phyloP scores from a whole-genome alignment of 2,888 invertebrate species.

The Andrena praecox region DNA sequence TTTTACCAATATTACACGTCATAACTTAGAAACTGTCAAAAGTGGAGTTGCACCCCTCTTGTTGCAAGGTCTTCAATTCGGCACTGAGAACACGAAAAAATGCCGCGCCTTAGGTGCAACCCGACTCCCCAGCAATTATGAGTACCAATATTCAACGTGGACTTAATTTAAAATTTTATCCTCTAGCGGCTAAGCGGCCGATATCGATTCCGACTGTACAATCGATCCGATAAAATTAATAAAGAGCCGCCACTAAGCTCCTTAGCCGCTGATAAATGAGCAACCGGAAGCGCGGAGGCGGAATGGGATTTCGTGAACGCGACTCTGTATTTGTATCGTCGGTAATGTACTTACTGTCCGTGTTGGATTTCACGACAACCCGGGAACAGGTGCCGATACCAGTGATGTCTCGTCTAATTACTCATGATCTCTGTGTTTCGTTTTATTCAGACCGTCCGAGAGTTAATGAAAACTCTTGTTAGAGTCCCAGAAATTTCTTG shows the following conservation, averaged over 20 bases:
- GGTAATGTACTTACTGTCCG: slow-evolving; percentile 67
- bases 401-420: slow-evolving; percentile 33
- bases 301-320: slow-evolving; percentile 51
- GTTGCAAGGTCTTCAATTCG: no score
- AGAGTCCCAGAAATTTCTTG: not conserved
- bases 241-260: slow-evolving; percentile 77
- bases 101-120: slow-evolving; percentile 36
- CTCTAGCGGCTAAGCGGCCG: slow-evolving; percentile 54
- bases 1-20: no score
- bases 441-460: slow-evolving; percentile 16
- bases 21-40: no score
- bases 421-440: slow-evolving; percentile 5
- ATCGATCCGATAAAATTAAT: slow-evolving; percentile 80
- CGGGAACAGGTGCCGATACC: slow-evolving; percentile 48
- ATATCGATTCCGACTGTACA: slow-evolving; percentile 70
- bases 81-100: not conserved
- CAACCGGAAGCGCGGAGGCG: slow-evolving; percentile 42
- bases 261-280: slow-evolving; percentile 72
- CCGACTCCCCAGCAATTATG: slow-evolving; percentile 73
- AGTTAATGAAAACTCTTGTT: not conserved
- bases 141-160: slow-evolving; percentile 56
- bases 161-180: slow-evolving; percentile 67
- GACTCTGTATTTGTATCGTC: slow-evolving; percentile 69
- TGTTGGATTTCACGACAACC: slow-evolving; percentile 60
- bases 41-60: no score